A percentile compares a stretch with the other conserved stretches of the same genome.
Conservation (phyloP, 2,113 vertebrate genomes). For the Hyperopisus bebe region DNA sequence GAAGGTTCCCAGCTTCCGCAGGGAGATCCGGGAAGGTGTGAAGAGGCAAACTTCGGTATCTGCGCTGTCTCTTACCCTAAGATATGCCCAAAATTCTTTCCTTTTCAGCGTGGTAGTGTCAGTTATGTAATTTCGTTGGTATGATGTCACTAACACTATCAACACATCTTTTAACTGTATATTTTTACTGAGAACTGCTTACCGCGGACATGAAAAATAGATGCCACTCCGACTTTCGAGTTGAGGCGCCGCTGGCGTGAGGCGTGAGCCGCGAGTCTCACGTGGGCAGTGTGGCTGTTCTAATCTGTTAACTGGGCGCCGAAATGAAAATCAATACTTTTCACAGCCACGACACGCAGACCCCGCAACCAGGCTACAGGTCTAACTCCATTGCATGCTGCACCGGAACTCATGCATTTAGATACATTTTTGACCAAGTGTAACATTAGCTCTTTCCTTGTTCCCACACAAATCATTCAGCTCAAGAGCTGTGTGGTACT, state of each 20-base stretch:
- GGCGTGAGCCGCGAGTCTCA: no score
- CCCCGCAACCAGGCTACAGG: background rate
- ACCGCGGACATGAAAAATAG: no score
- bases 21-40: background rate
- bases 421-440: background rate
- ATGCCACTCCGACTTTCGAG: no score
- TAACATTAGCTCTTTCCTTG: background rate
- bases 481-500: no score
- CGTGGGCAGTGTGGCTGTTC: background rate
- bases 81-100: background rate
- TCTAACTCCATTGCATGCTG: background rate
- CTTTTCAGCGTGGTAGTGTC: background rate
- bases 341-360: no score
- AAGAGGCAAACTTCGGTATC: background rate
- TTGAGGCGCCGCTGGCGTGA: no score
- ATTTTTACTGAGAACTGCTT: no score
- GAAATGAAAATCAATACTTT: no score
- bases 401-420: background rate
- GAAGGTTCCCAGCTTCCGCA: background rate
- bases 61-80: background rate
- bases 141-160: no score
- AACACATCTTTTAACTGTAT: no score
- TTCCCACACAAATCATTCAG: no score
- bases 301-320: no score
- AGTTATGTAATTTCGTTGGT: background rate